Base-by-base conservation (phyloP, 2,888 invertebrate genomes). In the Ectobius pallidus region DNA sequence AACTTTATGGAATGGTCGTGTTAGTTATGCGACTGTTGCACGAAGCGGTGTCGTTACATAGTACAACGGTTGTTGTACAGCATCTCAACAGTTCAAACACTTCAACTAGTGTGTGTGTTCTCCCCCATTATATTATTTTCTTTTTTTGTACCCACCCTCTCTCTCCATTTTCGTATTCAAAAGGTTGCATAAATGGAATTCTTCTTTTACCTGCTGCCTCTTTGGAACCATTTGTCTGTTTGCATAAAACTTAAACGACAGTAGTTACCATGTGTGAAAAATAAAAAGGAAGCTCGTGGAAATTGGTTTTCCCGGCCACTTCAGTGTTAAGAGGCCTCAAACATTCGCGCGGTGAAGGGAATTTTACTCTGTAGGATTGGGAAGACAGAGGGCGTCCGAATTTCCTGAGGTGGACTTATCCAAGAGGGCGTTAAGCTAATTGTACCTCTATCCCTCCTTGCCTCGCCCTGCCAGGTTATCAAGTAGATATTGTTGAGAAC, bases 201-300 rank as follows among this genome's bases (percentile, higher is more conserved):
- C 46, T 18, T 46, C 9, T 52, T 25, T 25, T 25, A 22, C 52
- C 52, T 52, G 20, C 25, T 4, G 0, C 52, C 25, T 52, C 52
- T 52, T 52, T 16, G 25, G 52, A 52, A 25, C 52, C 52, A 25
- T 52, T 25, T 25, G 52, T 52, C 25, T 52, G 52, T 52, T 52
- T 52, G 52, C 11, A 52, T 2, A 52, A 6, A 52, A 52, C 25
- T 52, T 52, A 52, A 52, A 52, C 52, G 25, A 52, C 52, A 25
- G 1, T 25, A 14, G 22, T 52, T 52, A 2, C 25, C 25, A 46
- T 46, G 52, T 25, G 52, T 25, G 52, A 52, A 25, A 25, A 52
- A 52, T 25, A 52, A 52, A 25, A 22, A 4, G 4, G 14, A 52
- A 18, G 1, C 9, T 6, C 20, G 2, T 3, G 49, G n/a, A 6